phyloP scores from a whole-genome alignment of 2,888 invertebrate genomes.

The Noctuana brunneofusca region DNA sequence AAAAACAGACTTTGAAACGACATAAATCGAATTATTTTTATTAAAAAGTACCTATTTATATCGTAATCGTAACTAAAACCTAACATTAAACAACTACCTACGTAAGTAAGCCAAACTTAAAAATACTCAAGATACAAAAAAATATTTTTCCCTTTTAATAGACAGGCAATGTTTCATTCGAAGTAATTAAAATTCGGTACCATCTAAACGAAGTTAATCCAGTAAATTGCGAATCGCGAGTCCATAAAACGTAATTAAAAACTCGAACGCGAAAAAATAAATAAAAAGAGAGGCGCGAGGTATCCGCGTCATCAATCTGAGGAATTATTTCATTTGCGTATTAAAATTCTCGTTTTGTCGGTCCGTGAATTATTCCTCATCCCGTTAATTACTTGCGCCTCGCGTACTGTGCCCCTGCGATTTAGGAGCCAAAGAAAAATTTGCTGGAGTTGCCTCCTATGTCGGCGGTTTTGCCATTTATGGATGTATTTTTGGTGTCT shows the following conservation, averaged over 20 bases:
- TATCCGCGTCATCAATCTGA: conserved; percentile 79
- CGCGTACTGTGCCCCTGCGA: conserved; percentile 65
- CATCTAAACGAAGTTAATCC: conserved; percentile 66
- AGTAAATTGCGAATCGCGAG: conserved; percentile 75
- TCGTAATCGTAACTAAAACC: no score
- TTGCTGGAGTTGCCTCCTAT: conserved; percentile 20
- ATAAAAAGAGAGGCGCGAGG: conserved; percentile 60
- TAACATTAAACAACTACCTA: no score
- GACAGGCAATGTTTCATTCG: conserved; percentile 34
- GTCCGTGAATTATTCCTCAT: conserved; percentile 74
- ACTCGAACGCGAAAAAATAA: conserved; percentile 61
- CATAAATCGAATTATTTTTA: no score
- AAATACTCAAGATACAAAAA: background rate
- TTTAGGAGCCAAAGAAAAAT: conserved; percentile 48
- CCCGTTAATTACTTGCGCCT: conserved; percentile 73
- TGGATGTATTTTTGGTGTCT: background rate
- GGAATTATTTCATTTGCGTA: conserved; percentile 81
- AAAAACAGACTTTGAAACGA: no score
- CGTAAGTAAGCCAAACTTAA: no score
- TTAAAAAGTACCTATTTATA: no score
- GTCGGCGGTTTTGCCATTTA: background rate
- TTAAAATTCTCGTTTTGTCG: conserved; percentile 81
- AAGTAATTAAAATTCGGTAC: conserved; percentile 49
- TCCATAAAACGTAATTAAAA: conserved; percentile 81
- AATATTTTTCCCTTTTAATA: conserved; percentile 24